Conservation (phyloP, 2,888 invertebrate species). For the Sympetrum striolatum region DNA sequence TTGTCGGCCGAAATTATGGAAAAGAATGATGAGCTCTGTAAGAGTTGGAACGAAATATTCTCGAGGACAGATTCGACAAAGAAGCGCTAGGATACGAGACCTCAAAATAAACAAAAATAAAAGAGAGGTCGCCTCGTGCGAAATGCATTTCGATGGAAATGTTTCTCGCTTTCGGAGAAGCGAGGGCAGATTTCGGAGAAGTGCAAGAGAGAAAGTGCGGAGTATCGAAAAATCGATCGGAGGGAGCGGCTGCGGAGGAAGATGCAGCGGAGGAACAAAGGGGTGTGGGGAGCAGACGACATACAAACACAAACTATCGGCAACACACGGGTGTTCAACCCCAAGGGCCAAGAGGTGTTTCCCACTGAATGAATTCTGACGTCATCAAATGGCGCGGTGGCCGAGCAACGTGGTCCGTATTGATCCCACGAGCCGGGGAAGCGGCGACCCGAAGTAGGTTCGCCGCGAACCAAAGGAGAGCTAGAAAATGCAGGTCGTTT, state of each 20-base stretch:
- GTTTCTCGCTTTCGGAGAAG: background rate
- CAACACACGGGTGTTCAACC: background rate
- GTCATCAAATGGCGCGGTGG: conserved; percentile 23
- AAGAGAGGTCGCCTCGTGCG: background rate
- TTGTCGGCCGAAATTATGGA: no score
- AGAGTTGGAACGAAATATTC: no score
- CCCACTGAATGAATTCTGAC: conserved; percentile 40
- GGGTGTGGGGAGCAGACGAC: background rate
- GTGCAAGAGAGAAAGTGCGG: background rate
- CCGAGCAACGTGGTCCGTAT: conserved; percentile 10
- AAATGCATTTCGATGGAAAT: background rate
- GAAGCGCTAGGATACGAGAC: no score
- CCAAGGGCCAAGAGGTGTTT: conserved; percentile 19
- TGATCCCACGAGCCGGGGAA: background rate
- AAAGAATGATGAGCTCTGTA: no score
- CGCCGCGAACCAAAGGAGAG: background rate
- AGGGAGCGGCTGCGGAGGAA: background rate
- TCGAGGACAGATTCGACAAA: no score
- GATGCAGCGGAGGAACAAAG: background rate
- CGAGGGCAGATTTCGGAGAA: background rate
- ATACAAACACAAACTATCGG: conserved; percentile 34
- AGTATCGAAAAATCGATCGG: background rate
- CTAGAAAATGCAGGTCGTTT: background rate
- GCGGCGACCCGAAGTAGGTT: no score
- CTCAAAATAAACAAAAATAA: no score